Percentiles rank a stretch among this genome's conserved stretches.
phyloP scores from a whole-genome alignment of 2,888 invertebrate species.

The Gymnoscelis rufifasciata region DNA sequence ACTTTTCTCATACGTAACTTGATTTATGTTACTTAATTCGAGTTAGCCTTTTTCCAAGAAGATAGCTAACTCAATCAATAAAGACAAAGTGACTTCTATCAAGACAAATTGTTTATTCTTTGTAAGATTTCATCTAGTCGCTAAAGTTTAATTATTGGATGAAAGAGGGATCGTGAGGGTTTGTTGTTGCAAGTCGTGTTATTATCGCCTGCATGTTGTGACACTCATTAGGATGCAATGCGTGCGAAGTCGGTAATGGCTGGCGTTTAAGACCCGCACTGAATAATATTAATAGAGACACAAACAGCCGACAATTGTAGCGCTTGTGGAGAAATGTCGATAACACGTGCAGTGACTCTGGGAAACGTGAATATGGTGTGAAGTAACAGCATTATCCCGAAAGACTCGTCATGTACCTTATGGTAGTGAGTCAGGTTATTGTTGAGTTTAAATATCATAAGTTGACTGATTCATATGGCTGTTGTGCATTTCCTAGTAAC shows the following conservation, averaged over 20 bases:
- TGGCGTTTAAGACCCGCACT: conserved; percentile 42
- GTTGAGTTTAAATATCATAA: conserved; percentile 1
- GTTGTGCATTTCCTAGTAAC: neutral
- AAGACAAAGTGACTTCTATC: too few species aligned
- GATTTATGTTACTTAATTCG: too few species aligned
- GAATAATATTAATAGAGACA: conserved; percentile 46
- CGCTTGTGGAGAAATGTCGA: conserved; percentile 43
- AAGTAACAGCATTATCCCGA: conserved; percentile 10
- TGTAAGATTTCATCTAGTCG: too few species aligned
- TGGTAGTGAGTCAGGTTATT: conserved; percentile 24
- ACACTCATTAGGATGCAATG: conserved; percentile 48
- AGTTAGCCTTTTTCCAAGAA: too few species aligned
- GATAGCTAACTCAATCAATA: too few species aligned
- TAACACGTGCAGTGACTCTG: conserved; percentile 34
- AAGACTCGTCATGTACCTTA: too few species aligned
- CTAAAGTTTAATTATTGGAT: too few species aligned
- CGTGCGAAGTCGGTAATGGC: conserved; percentile 43
- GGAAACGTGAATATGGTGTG: conserved; percentile 15
- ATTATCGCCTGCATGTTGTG: conserved; percentile 24
- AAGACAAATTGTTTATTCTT: too few species aligned
- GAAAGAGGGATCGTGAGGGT: too few species aligned
- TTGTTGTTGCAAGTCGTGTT: conserved; percentile 21
- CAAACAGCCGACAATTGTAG: conserved; percentile 39
- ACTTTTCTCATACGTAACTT: too few species aligned
- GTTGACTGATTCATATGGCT: conserved; percentile 1